These are phyloP conservation scores for Stenopsyche tienmushanensis DNA, from an alignment of 1,140 invertebrate genomes.

Conservation along the genomic window DNA sequence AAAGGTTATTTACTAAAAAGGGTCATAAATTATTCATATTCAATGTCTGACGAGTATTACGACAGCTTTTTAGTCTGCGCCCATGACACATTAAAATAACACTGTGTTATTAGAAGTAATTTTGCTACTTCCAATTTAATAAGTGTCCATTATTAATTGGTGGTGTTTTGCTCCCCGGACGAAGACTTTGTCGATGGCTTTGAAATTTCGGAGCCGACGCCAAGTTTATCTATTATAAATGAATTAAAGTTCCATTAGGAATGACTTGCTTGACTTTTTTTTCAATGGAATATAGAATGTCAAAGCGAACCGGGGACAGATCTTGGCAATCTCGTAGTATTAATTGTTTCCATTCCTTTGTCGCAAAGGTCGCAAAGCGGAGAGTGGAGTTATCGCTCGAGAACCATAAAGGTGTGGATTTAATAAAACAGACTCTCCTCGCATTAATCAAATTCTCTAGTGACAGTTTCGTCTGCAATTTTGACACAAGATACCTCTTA, in stretches of 20 bases:
- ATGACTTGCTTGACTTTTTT: too few species aligned
- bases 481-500: conserved; percentile 29
- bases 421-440: conserved; percentile 31
- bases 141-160: too few species aligned
- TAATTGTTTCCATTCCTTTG: conserved; percentile 25
- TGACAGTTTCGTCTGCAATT: conserved; percentile 37
- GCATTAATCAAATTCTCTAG: conserved; percentile 36
- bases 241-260: too few species aligned
- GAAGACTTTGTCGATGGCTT: too few species aligned
- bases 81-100: too few species aligned
- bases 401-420: conserved; percentile 32
- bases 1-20: conserved; percentile 5
- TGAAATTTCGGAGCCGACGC: too few species aligned
- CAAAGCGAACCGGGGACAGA: not conserved
- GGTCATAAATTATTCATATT: conserved; percentile 8
- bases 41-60: conserved; percentile 1
- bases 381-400: not conserved
- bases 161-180: too few species aligned
- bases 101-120: too few species aligned
- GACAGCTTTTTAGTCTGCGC: not conserved
- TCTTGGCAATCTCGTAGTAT: conserved; percentile 7
- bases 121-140: too few species aligned
- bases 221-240: too few species aligned
- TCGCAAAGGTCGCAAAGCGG: conserved; percentile 4
- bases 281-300: conserved; percentile 4